These are phyloP conservation scores for Rhynchotus rufescens DNA, from an alignment of 2,797 vertebrate genomes.

Conservation along the genomic window DNA sequence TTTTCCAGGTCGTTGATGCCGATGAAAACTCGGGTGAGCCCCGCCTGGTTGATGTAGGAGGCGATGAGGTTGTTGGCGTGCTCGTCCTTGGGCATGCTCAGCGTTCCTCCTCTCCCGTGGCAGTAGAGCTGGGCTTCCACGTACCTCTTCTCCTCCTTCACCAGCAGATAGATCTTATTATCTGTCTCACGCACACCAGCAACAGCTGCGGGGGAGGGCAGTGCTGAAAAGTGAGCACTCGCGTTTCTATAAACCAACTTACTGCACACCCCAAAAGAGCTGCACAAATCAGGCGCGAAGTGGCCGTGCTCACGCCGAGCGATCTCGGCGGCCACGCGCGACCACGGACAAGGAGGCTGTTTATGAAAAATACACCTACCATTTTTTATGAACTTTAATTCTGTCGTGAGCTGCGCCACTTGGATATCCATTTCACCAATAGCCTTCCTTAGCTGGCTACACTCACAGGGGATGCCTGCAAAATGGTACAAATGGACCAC, in stretches of 20 bases:
- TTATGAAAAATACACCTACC: conserved; percentile 81
- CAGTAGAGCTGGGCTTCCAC: conserved; percentile 92
- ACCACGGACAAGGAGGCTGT: background rate
- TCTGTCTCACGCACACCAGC: conserved; percentile 97
- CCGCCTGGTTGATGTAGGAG: conserved; percentile 89
- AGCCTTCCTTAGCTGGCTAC: conserved; percentile 91
- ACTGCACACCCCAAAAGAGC: conserved; percentile 69
- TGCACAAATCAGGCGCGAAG: conserved; percentile 31
- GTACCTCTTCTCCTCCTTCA: conserved; percentile 95
- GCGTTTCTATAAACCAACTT: conserved; percentile 89
- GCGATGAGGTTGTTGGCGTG: conserved; percentile 89
- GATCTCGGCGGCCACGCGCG: background rate
- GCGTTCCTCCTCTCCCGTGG: conserved; percentile 90
- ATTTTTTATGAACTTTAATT: conserved; percentile 97
- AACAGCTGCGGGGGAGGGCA: conserved; percentile 98
- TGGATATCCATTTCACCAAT: conserved; percentile 98
- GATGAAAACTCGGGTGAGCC: conserved; percentile 92
- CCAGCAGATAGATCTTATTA: conserved; percentile 95
- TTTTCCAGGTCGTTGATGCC: conserved; percentile 93
- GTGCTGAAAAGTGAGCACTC: conserved; percentile 97
- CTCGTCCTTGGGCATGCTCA: conserved; percentile 96
- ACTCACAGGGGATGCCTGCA: conserved; percentile 93
- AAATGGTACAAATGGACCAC: background rate
- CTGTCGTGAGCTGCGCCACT: conserved; percentile 90
- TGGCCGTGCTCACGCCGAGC: background rate